Percentiles rank a stretch among this genome's conserved stretches.
These are phyloP conservation scores for Scaptomyza cyrtandrae DNA, from an alignment of 2,888 invertebrate genomes.

Conservation along the genomic window DNA sequence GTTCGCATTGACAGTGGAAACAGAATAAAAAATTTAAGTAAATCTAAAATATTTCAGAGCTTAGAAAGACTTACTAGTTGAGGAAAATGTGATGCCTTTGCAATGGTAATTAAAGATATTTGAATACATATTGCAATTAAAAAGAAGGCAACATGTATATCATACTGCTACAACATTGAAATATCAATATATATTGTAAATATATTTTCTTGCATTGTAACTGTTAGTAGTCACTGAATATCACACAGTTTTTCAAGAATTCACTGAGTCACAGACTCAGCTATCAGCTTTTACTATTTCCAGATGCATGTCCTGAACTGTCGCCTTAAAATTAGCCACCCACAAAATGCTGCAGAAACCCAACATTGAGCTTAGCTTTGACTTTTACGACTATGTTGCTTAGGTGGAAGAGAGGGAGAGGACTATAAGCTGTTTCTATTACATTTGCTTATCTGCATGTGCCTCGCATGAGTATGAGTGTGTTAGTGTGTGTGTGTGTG, in stretches of 20 bases:
- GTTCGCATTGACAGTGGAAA: constrained; percentile 8
- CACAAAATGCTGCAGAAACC: constrained; percentile 64
- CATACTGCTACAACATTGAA: too few species aligned
- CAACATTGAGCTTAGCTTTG: constrained; percentile 64
- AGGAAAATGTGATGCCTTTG: too few species aligned
- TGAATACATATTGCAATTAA: too few species aligned
- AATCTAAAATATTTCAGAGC: too few species aligned
- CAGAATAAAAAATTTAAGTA: not conserved
- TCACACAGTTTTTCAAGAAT: constrained; percentile 1
- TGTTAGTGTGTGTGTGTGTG: constrained; percentile 14
- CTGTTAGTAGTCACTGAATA: too few species aligned
- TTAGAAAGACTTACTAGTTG: too few species aligned
- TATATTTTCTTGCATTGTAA: too few species aligned
- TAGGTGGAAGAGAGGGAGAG: not conserved
- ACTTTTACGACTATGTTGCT: constrained; percentile 72
- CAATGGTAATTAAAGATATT: too few species aligned
- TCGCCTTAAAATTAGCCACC: constrained; percentile 63
- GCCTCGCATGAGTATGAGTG: constrained; percentile 38
- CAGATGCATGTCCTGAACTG: constrained; percentile 31
- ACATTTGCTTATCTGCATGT: constrained; percentile 77
- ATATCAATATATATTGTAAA: too few species aligned
- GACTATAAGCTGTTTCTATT: constrained; percentile 70
- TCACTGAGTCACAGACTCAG: constrained; percentile 13
- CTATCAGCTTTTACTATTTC: constrained; percentile 18
- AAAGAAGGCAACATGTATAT: too few species aligned